phyloP scores from a whole-genome alignment of 2,888 invertebrate genomes.

The Drosophila meridiana region DNA sequence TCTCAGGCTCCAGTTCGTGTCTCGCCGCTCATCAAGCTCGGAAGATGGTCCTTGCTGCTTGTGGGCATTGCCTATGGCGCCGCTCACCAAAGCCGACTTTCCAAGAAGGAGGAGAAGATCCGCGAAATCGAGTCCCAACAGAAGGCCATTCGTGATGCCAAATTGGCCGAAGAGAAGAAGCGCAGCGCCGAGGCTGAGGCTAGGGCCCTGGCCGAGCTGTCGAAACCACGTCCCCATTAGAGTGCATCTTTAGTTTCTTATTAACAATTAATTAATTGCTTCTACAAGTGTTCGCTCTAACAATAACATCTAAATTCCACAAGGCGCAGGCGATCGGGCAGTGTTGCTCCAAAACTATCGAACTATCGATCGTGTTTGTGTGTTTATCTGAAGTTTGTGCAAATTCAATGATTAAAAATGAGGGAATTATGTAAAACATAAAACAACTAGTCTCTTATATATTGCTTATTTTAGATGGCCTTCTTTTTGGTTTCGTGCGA shows the following conservation, averaged over 20 bases:
- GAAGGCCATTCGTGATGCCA: slow-evolving; percentile 89
- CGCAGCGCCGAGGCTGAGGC: slow-evolving; percentile 86
- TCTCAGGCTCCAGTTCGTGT: slow-evolving; percentile 89
- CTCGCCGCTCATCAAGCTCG: slow-evolving; percentile 93
- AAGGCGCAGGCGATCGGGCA: slow-evolving; percentile 33
- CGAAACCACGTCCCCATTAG: slow-evolving; percentile 63
- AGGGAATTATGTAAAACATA: slow-evolving; percentile 60
- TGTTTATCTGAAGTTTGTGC: slow-evolving; percentile 60
- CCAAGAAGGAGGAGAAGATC: slow-evolving; percentile 88
- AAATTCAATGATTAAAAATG: slow-evolving; percentile 63
- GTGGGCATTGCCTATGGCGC: slow-evolving; percentile 91
- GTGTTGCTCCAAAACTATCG: slow-evolving; percentile 51
- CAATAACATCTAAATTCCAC: slow-evolving; percentile 51
- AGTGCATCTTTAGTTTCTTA: slow-evolving; percentile 47
- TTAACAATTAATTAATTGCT: slow-evolving; percentile 42
- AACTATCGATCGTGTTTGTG: slow-evolving; percentile 58
- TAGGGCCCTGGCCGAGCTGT: slow-evolving; percentile 73
- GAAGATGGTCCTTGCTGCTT: slow-evolving; percentile 91
- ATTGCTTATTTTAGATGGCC: slow-evolving; percentile 7
- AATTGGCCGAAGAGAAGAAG: slow-evolving; percentile 90
- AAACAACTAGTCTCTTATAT: slow-evolving; percentile 4
- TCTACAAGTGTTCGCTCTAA: slow-evolving; percentile 30
- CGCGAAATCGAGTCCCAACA: slow-evolving; percentile 89
- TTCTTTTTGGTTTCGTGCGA: background rate
- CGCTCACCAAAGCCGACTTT: slow-evolving; percentile 89